Evolutionary conservation across 2,888 invertebrate genomes (phyloP).

Genomic region (Arctia plantaginis): DNA sequence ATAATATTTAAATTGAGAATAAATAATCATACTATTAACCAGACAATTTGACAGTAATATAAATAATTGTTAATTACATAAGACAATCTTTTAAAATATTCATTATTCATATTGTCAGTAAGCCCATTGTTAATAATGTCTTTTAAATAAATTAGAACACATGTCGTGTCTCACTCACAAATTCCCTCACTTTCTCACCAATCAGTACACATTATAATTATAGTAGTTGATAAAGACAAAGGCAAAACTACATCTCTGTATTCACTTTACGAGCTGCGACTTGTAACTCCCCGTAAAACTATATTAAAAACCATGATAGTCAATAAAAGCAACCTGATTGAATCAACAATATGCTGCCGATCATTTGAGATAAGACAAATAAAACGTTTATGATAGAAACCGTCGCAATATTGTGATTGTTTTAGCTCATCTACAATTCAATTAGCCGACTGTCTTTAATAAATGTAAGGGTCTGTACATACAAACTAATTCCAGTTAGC

Average conservation of each 20-base stretch:
- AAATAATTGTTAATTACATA: neutral
- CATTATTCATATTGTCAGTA: neutral
- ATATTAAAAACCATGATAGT: conserved; percentile 40
- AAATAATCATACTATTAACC: too few relatives aligned
- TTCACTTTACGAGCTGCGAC: conserved; percentile 35
- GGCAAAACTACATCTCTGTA: neutral
- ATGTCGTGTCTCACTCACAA: neutral
- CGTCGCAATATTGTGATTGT: conserved; percentile 56
- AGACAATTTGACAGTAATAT: too few relatives aligned
- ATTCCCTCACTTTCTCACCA: neutral
- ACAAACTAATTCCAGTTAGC: neutral
- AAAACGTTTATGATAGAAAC: conserved; percentile 60
- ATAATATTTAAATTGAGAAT: too few relatives aligned
- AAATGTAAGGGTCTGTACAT: conserved; percentile 32
- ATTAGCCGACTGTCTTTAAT: conserved; percentile 38
- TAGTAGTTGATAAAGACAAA: neutral
- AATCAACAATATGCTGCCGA: conserved; percentile 52
- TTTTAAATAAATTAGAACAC: too few relatives aligned
- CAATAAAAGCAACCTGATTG: conserved; percentile 41
- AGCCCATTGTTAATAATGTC: neutral
- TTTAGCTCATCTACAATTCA: conserved; percentile 58
- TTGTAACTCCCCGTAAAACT: conserved; percentile 40
- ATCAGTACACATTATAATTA: neutral
- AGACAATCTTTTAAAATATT: neutral
- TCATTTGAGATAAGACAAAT: conserved; percentile 57